These are phyloP conservation scores for Corydoras sp. DNA, from an alignment of 2,113 vertebrate genomes.

Conservation along the genomic window DNA sequence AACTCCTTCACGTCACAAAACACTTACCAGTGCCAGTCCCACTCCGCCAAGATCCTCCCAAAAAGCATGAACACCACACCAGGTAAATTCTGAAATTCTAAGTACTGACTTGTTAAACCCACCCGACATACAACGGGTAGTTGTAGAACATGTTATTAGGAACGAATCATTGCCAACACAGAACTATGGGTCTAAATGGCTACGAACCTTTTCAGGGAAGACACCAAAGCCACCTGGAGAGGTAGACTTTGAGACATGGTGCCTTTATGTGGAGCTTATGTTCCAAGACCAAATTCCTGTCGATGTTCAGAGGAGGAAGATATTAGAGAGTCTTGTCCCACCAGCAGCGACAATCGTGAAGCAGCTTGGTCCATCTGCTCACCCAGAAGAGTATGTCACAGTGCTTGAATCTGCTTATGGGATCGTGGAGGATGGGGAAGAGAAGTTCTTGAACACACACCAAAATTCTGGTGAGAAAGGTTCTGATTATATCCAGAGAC, in stretches of 20 bases:
- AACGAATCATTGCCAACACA: neutral
- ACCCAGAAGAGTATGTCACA: neutral
- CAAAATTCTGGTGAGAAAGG: neutral
- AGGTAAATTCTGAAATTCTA: neutral
- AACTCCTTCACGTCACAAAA: neutral
- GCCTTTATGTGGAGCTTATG: neutral
- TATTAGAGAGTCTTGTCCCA: neutral
- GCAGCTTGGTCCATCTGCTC: slow-evolving; percentile 8
- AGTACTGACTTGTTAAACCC: neutral
- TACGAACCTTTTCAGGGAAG: neutral
- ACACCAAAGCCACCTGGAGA: neutral
- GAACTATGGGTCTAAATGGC: neutral
- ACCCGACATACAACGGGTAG: neutral
- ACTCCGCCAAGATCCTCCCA: neutral
- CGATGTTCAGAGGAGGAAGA: slow-evolving; percentile 5
- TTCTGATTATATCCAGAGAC: neutral
- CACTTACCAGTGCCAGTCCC: neutral
- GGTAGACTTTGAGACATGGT: neutral
- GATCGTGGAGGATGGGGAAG: neutral
- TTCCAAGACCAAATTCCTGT: neutral
- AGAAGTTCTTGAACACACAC: neutral
- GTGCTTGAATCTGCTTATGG: neutral
- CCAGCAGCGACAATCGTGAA: slow-evolving; percentile 7
- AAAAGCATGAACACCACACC: neutral
- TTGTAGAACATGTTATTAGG: neutral